Percentiles rank a stretch among this genome's conserved stretches.
These are phyloP conservation scores for Cyphomyrus discorhynchus DNA, from an alignment of 2,113 vertebrate genomes.

Conservation along the genomic window DNA sequence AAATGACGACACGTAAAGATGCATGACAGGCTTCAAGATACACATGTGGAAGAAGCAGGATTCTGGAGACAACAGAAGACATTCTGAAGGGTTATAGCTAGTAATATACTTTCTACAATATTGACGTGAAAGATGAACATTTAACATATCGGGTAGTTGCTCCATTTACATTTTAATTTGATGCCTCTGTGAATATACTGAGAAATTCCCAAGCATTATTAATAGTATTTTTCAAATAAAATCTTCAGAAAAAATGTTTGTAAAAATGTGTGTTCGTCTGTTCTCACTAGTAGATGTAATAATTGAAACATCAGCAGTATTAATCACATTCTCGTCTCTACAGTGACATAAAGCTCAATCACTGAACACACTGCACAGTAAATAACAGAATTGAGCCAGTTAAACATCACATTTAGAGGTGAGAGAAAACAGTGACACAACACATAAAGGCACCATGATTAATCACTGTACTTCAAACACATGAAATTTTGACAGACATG, in stretches of 20 bases:
- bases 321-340: background rate
- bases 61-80: background rate
- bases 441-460: background rate
- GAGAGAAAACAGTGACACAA: background rate
- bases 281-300: background rate
- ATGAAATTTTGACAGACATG: background rate
- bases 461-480: background rate
- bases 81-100: background rate
- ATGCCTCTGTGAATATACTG: background rate
- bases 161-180: background rate
- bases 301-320: background rate
- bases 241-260: background rate
- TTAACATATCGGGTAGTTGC: background rate
- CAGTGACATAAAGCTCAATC: background rate
- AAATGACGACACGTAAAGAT: background rate
- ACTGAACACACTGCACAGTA: background rate
- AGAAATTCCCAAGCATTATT: background rate
- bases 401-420: background rate
- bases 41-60: background rate
- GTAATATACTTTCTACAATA: background rate
- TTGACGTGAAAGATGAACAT: background rate
- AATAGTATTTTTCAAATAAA: background rate
- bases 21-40: background rate
- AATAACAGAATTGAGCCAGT: background rate
- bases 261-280: background rate